A percentile compares a stretch with the other conserved stretches of the same genome.
Conservation (phyloP, 2,797 vertebrate genomes). For the Melanotaenia parkinsoni region DNA sequence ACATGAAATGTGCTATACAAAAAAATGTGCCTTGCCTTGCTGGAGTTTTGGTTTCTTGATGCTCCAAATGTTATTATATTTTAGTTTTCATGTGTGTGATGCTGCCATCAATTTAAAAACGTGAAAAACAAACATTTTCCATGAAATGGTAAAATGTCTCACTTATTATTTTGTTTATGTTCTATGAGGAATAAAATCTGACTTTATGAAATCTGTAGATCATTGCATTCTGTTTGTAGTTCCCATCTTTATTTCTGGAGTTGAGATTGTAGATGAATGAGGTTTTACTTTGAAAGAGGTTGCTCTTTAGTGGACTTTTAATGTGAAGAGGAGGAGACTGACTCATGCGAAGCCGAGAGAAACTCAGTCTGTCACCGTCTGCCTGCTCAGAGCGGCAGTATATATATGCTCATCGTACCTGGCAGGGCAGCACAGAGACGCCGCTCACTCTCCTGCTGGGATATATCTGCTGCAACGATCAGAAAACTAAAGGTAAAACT, state of each 20-base stretch:
- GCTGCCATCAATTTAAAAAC: not conserved
- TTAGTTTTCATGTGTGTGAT: not conserved
- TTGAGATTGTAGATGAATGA: not conserved
- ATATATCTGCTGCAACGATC: slow-evolving; percentile 51
- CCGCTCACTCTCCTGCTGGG: slow-evolving; percentile 59
- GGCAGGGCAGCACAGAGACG: slow-evolving; percentile 59
- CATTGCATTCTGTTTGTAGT: not conserved
- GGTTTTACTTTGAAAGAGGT: slow-evolving; percentile 89
- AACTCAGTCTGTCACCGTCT: slow-evolving; percentile 76
- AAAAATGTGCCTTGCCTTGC: no score
- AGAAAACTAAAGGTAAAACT: slow-evolving; percentile 71
- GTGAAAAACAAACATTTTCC: not conserved
- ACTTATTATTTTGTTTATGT: not conserved
- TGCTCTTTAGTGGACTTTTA: slow-evolving; percentile 54
- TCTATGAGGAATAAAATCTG: not conserved
- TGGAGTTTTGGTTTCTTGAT: no score
- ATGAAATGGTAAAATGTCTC: not conserved
- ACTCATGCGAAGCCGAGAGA: slow-evolving; percentile 68
- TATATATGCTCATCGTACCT: slow-evolving; percentile 87
- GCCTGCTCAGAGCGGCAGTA: slow-evolving; percentile 60
- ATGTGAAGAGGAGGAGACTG: slow-evolving; percentile 75
- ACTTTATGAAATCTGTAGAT: not conserved
- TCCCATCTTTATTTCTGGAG: not conserved
- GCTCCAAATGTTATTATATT: not conserved
- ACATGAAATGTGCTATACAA: no score